These are phyloP conservation scores for Tragelaphus strepsiceros DNA, from an alignment of 2,113 vertebrate genomes.

Conservation along the genomic window DNA sequence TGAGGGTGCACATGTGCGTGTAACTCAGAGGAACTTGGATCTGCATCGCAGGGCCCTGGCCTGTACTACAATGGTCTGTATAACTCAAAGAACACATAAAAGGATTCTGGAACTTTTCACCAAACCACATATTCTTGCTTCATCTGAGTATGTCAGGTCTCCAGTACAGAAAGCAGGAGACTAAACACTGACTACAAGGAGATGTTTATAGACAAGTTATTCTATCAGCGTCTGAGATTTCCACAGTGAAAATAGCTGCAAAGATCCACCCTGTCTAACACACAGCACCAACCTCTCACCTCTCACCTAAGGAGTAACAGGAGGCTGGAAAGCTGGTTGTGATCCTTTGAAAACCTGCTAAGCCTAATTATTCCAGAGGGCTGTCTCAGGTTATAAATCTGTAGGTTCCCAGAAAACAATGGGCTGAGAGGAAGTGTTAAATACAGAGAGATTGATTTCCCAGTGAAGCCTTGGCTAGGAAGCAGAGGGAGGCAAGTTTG, in stretches of 20 bases:
- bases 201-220: neutral
- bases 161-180: neutral
- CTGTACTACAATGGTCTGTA: neutral
- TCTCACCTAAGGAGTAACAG: neutral
- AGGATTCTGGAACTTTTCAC: neutral
- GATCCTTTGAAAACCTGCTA: conserved; percentile 27
- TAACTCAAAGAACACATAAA: neutral
- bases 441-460: neutral
- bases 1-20: neutral
- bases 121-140: neutral
- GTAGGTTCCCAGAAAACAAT: conserved; percentile 2
- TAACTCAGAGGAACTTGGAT: neutral
- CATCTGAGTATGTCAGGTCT: neutral
- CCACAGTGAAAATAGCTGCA: neutral
- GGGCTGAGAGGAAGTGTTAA: conserved; percentile 27
- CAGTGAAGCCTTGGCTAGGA: neutral
- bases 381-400: neutral
- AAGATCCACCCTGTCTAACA: neutral
- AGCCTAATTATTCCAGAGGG: neutral
- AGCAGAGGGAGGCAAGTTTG: neutral
- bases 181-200: neutral
- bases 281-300: neutral
- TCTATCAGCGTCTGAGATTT: neutral
- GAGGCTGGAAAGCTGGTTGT: neutral
- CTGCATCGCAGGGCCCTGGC: neutral